phyloP scores from a whole-genome alignment of 1,140 invertebrate genomes.

The Polypedilum vanderplanki region DNA sequence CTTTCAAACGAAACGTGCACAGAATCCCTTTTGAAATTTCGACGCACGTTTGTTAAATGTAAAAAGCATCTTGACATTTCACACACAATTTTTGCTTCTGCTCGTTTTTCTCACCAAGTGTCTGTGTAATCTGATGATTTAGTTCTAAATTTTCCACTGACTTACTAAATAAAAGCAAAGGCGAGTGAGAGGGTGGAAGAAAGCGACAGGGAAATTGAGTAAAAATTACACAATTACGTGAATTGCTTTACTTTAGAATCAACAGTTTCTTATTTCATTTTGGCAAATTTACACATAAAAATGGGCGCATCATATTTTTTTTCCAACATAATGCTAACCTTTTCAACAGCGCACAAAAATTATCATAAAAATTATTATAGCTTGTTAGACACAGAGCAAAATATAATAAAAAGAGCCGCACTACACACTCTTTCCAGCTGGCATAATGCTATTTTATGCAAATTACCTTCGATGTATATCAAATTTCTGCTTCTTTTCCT shows the following conservation, averaged over 20 bases:
- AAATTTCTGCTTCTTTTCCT: background rate
- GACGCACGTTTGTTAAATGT: slow-evolving; percentile 4
- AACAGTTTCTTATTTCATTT: slow-evolving; percentile 3
- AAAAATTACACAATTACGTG: slow-evolving; percentile 29
- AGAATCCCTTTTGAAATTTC: background rate
- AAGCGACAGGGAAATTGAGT: background rate
- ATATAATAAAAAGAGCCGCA: background rate
- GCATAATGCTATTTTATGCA: background rate
- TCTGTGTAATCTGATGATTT: slow-evolving; percentile 24
- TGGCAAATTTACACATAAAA: background rate
- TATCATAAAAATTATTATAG: background rate
- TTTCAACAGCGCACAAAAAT: background rate
- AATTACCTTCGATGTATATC: background rate
- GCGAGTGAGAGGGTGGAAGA: background rate
- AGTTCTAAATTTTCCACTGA: background rate
- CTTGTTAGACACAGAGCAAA: background rate
- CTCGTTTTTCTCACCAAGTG: background rate
- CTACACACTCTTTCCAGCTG: background rate
- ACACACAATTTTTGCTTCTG: background rate
- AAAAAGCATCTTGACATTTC: slow-evolving; percentile 2
- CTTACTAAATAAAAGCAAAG: background rate
- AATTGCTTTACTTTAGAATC: background rate
- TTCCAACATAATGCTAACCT: background rate
- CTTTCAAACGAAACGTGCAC: background rate
- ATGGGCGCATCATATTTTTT: background rate